These are phyloP conservation scores for Schizopygopsis pylzovi DNA, from an alignment of 2,797 vertebrate genomes.

Conservation along the genomic window DNA sequence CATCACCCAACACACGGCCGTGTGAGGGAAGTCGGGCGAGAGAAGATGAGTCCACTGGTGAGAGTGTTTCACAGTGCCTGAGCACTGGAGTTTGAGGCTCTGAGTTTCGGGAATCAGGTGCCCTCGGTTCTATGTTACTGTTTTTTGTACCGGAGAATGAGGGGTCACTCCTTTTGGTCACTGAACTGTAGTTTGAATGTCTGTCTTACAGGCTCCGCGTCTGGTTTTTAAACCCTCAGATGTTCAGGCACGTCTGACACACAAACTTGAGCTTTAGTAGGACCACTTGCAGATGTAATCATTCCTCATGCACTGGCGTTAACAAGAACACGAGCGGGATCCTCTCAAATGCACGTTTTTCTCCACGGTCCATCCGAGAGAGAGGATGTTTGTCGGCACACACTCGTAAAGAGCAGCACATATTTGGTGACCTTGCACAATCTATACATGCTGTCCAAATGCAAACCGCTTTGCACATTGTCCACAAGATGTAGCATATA, in stretches of 20 bases:
- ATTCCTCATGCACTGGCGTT: constrained; percentile 42
- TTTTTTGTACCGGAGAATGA: constrained; percentile 35
- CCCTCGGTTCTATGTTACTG: constrained; percentile 43
- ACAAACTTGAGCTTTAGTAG: constrained; percentile 55
- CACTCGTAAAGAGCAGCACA: constrained; percentile 34
- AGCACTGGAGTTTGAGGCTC: constrained; percentile 36
- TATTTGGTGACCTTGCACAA: constrained; percentile 51
- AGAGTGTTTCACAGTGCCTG: constrained; percentile 41
- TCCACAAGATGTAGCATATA: constrained; percentile 61
- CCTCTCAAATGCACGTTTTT: constrained; percentile 27
- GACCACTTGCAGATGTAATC: constrained; percentile 46
- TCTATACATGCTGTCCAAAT: constrained; percentile 54
- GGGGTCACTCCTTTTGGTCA: constrained; percentile 47
- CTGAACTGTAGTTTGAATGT: constrained; percentile 58
- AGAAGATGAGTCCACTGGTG: not conserved
- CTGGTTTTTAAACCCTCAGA: constrained; percentile 51
- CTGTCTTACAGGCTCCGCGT: constrained; percentile 49
- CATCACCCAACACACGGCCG: constrained; percentile 87
- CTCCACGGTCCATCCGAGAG: constrained; percentile 40
- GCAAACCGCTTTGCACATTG: constrained; percentile 60
- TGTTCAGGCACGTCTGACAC: constrained; percentile 39
- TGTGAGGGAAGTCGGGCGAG: constrained; percentile 75
- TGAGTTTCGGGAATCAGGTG: constrained; percentile 46
- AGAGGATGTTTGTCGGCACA: constrained; percentile 46
- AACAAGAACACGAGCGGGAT: constrained; percentile 13